These are phyloP conservation scores for Pygoscelis adeliae DNA, from an alignment of 2,113 vertebrate genomes.

Conservation along the genomic window DNA sequence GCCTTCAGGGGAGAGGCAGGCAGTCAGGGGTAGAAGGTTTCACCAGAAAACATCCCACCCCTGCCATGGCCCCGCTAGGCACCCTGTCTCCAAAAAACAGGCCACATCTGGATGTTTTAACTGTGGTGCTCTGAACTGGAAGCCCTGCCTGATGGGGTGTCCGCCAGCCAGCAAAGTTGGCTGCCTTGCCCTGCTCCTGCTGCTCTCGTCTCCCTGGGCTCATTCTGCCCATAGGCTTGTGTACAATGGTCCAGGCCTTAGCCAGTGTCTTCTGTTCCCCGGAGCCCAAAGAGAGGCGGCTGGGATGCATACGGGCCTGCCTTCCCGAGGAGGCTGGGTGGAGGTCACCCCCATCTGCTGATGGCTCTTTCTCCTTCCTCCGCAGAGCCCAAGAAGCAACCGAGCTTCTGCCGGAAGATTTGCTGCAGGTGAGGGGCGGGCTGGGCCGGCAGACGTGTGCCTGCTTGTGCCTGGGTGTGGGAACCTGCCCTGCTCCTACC, in stretches of 20 bases:
- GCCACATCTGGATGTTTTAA: background rate
- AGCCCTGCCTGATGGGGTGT: background rate
- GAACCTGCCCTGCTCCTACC: background rate
- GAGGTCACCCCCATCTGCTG: background rate
- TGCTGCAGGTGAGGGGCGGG: conserved; percentile 82
- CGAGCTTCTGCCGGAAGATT: conserved; percentile 87
- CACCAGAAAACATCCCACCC: background rate
- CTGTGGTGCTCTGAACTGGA: background rate
- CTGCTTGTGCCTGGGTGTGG: conserved; percentile 10
- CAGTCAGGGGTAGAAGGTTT: background rate
- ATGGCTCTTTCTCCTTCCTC: background rate
- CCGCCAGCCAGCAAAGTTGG: background rate
- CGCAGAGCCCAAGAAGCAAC: conserved; percentile 89
- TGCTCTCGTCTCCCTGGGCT: background rate
- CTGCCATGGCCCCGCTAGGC: accelerated
- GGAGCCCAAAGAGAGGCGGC: background rate
- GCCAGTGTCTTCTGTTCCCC: background rate
- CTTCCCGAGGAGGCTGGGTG: background rate
- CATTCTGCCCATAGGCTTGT: background rate
- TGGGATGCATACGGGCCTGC: background rate
- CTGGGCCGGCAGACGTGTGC: background rate
- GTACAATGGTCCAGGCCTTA: background rate
- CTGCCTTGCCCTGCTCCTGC: background rate
- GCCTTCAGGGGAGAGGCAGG: background rate
- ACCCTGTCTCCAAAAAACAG: background rate